Base-by-base conservation (phyloP, 1,140 invertebrate species). In the Acromyrmex heyeri region DNA sequence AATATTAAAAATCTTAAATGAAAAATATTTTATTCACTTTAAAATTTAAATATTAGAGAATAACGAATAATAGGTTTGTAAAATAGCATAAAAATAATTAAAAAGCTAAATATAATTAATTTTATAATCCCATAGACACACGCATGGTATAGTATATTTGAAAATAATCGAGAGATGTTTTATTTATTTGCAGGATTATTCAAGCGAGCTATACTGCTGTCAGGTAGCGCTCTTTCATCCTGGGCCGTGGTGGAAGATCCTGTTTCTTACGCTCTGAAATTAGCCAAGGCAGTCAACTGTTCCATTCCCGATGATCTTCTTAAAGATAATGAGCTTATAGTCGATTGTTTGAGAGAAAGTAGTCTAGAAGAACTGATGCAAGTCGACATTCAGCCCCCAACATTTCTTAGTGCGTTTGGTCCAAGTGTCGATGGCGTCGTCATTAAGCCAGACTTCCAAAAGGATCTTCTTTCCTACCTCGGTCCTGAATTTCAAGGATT, bases 161-260 rank as follows among this genome's bases (percentile, higher is more conserved):
- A 16, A 21, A 34, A 48, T 30, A 34, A 64, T 8, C 2, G 6
- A 1, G 8, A 82, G 3, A 27, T 16, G 8, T 12, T 21, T 59
- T 87, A 85, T 5, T 73, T 88, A 89, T 89, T 88, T 92, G 2
- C 95, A 97, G 98, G 97, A 88, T 95, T 99, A 5, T 99, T 99
- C 94, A 98, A 99, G 88, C 96, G 98, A 86, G 97, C 98, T 6
- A 97, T 99, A 78, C 96, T 99, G 7, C 96, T 99, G 92, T 99
- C 98, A 3, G 99, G 99, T 10, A 99, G 99, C 21, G 99, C 99
- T 0, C 95, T 99, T 14, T 98, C 98, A 64, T 98, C 98, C 0
- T 99, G 98, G 99, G 99, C 99, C 0, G 95, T 99, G 59, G 98
- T 99, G 2, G 97, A 98, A 91, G 98, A 99, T 94, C 98, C 99